Evolutionary conservation across 2,888 invertebrate species (phyloP), one percentile per base, ranked within the genome.

Genomic region (Melieria picta): DNA sequence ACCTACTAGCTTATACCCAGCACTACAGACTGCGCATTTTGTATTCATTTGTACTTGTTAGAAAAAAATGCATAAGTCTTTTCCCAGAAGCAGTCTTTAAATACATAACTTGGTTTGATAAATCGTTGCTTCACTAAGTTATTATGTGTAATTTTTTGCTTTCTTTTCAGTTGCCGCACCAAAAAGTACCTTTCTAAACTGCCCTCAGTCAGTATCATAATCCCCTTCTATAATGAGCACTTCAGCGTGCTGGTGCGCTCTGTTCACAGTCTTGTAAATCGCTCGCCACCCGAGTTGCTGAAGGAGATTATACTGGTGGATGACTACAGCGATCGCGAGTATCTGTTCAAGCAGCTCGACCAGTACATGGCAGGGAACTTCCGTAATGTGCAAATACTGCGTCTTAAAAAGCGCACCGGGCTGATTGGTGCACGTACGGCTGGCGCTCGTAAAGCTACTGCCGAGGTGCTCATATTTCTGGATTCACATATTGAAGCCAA

Each of bases 211-310:
- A 96, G 95, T 84, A 93, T 98, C 9, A 92, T 98, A 65, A 93
- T 98, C 30, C 97, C 97, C 4, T 97, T 97, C 83, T 96, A 96
- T 86, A 96, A 98, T 81, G 98, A 98, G 84, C 97, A 98, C 84
- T 94, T 94, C 90, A 93, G 93, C 63, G 97, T 97, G 0, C 87
- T 98, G 61, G 87, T 97, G 67, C 88, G 93, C 78, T 96, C 93
- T 57, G 94, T 91, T 42, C 89, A 91, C 84, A 95, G 94, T 81
- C 93, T 96, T 9, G 85, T 97, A 7, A 92, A 94, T 83, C 90
- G 97, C 70, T 95, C 97, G 0, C 97, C 98, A 0, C 84, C 89
- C 0, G 90, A 92, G 79, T 88, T 98, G 58, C 88, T 98, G 93
- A 97, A 86, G 93, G 94, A 91, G 92, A 93, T 76, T 93, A 94